These are phyloP conservation scores for Sycophila texana DNA, from an alignment of 2,888 invertebrate genomes.

Conservation along the genomic window DNA sequence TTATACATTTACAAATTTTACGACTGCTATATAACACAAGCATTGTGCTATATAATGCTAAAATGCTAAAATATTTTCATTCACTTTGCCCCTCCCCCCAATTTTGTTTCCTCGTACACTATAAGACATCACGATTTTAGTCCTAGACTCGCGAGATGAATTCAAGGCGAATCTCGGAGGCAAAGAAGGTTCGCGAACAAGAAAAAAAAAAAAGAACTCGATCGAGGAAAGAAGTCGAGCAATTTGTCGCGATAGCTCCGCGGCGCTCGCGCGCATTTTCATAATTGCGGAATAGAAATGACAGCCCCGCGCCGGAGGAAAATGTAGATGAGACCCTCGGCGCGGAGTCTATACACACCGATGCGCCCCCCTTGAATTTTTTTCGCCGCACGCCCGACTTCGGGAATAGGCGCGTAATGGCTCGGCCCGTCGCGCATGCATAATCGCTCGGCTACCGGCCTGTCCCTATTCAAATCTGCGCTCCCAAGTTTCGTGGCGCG, in stretches of 20 bases:
- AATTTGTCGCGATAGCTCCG: neutral
- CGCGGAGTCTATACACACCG: slow-evolving; percentile 17
- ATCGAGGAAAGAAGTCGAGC: neutral
- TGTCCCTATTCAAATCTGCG: slow-evolving; percentile 62
- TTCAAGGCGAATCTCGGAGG: neutral
- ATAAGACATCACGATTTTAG: too few relatives aligned
- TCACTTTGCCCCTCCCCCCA: too few relatives aligned
- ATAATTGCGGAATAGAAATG: slow-evolving; percentile 44
- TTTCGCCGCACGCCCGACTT: neutral
- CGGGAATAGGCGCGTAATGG: slow-evolving; percentile 25
- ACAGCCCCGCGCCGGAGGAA: slow-evolving; percentile 7
- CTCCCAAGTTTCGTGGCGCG: neutral
- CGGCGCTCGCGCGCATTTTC: slow-evolving; percentile 33
- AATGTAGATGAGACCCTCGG: slow-evolving; percentile 22
- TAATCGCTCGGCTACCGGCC: slow-evolving; percentile 55
- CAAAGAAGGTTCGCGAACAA: neutral
- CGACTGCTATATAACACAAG: neutral
- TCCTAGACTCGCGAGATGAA: neutral
- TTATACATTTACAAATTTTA: neutral
- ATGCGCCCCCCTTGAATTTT: neutral
- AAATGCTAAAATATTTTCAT: too few relatives aligned
- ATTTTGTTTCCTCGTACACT: neutral
- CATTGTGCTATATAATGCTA: neutral
- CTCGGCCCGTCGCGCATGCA: slow-evolving; percentile 58
- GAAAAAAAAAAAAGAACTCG: neutral